phyloP scores from a whole-genome alignment of 64 coral and sea anemone species.

The Orbicella faveolata region DNA sequence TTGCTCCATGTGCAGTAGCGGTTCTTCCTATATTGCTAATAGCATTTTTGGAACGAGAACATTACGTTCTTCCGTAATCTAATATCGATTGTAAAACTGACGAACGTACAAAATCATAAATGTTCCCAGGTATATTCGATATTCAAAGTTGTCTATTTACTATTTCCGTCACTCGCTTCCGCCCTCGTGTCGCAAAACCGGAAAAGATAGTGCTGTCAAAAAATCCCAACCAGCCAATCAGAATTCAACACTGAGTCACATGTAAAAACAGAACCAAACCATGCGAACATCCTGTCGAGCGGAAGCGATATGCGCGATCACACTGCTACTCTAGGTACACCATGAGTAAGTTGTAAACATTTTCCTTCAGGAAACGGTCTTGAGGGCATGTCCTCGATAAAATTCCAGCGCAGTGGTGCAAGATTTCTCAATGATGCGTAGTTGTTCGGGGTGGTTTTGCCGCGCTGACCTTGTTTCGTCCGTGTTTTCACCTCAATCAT shows the following conservation, averaged over 20 bases:
- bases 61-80: not conserved
- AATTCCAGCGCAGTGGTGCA: constrained; percentile 7
- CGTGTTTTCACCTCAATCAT: not conserved
- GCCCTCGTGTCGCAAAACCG: not conserved
- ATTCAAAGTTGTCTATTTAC: not conserved
- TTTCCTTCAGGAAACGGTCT: constrained; percentile 6
- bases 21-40: not conserved
- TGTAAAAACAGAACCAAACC: constrained; percentile 31
- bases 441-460: not conserved
- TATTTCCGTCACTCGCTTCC: not conserved
- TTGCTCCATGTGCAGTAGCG: not conserved
- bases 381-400: constrained; percentile 20
- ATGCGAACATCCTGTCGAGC: constrained; percentile 4
- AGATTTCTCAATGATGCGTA: constrained; percentile 26
- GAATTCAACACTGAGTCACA: not conserved
- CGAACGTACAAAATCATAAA: not conserved
- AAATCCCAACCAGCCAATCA: constrained; percentile 5
- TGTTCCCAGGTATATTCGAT: not conserved
- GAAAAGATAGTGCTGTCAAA: constrained; percentile 14
- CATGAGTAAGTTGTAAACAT: not conserved
- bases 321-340: not conserved
- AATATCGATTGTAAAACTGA: not conserved
- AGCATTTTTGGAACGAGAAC: not conserved
- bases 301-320: not conserved
- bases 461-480: not conserved